These are phyloP conservation scores for Stegastes partitus DNA, from an alignment of 2,113 vertebrate genomes.

Conservation along the genomic window DNA sequence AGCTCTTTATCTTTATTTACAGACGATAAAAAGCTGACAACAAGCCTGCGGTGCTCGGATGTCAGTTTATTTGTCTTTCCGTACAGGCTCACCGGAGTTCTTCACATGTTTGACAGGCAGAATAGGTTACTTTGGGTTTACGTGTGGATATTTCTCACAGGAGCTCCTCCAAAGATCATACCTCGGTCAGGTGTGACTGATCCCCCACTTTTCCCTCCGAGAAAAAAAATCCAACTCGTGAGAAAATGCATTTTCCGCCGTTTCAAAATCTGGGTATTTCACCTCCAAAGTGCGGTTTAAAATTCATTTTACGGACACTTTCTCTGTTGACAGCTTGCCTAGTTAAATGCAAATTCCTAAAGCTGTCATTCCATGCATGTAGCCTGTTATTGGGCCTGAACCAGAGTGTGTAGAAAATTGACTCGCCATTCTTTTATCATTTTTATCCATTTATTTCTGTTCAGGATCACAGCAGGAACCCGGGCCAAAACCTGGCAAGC, in stretches of 20 bases:
- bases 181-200: background rate
- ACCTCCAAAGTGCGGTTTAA: constrained; percentile 5
- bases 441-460: constrained; percentile 23
- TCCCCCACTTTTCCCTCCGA: background rate
- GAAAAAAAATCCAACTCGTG: background rate
- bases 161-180: background rate
- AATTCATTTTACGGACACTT: constrained; percentile 7
- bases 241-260: background rate
- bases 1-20: too few species aligned
- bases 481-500: constrained; percentile 7
- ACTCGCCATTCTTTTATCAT: constrained; percentile 21
- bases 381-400: constrained; percentile 4
- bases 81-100: too few species aligned
- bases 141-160: too few species aligned
- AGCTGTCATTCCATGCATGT: background rate
- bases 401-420: background rate
- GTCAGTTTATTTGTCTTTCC: too few species aligned
- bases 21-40: too few species aligned
- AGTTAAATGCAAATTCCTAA: constrained; percentile 20
- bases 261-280: constrained; percentile 15
- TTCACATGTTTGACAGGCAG: too few species aligned
- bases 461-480: background rate
- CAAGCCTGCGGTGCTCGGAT: too few species aligned
- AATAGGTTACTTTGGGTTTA: too few species aligned
- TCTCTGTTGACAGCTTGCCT: constrained; percentile 3